Evolutionary conservation across 2,797 vertebrate genomes (phyloP), one percentile per base, ranked within the genome.

Genomic region (Acanthurus leucopareius): DNA sequence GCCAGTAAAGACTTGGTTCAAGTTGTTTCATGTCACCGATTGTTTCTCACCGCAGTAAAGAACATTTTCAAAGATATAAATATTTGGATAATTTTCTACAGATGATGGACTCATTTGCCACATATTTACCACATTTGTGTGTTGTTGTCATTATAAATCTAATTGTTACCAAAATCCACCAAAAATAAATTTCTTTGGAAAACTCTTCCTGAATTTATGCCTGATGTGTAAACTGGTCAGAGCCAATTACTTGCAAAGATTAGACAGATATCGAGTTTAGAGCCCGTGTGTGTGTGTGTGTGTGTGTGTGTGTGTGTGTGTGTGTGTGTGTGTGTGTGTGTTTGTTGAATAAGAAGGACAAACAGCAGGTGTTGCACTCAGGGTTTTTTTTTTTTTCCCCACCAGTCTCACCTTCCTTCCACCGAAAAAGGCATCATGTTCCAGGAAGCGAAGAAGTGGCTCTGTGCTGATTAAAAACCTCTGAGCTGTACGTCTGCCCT

Each of bases 341-440:
- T 25, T 25, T 25, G 25, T 25, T 65, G 62, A 71, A 49, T 69
- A 11, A 74, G 51, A 19, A 49, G 68, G 80, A 86, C 40, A 79
- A 91, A 86, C 85, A 89, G 84, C 91, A 91, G 90, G 83, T 92
- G 91, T 76, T 88, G 65, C 71, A 63, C 74, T 83, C 68, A 42
- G 62, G 28, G 60, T 51, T 53, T 25, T 25, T 25, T n/a, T 67
- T 66, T 70, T 79, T 67, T 66, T 70, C 78, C 47, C 51, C 68
- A 49, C 51, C 77, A 1, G 28, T 63, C 76, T 84, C 72, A 79
- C 64, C 69, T 78, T 73, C 62, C 60, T 60, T 69, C 32, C 42
- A 16, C 75, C 79, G 76, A 86, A 77, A 89, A 71, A 65, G 54
- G 74, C 77, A 25, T 75, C 73, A 10, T 85, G 73, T 90, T 90